Evolutionary conservation across 2,888 invertebrate species (phyloP), one percentile per base, ranked within the genome.

Genomic region (Prenolepis imparis): DNA sequence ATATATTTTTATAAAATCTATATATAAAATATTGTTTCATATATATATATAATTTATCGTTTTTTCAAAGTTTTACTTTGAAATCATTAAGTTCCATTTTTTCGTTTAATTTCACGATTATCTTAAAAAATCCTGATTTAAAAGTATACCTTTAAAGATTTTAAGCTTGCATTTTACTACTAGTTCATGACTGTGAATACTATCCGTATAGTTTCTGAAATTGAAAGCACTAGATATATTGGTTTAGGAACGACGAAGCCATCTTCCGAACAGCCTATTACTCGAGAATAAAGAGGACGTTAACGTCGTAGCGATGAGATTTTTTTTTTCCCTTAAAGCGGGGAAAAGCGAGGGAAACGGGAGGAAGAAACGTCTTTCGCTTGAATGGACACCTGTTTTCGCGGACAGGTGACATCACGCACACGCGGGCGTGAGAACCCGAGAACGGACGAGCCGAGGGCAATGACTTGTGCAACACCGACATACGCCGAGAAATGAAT

Each of bases 341-440:
- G 77, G 52, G 74, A 80, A 85, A 75, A 84, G 64, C 39, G 57
- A 63, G 77, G 32, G 61, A 52, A 39, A 73, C 61, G 48, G 15
- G 15, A 24, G 59, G 72, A 80, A 57, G 41, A 70, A 70, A 48
- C 82, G 85, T 84, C 87, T 90, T 83, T 82, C 87, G 90, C 84
- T 83, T 93, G 92, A 93, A 93, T 93, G 90, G 92, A 85, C 90
- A 91, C 91, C 92, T 92, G 93, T 89, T 92, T 91, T 89, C 89
- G 88, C 89, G 88, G 88, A 91, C 91, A 89, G 90, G 91, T 90
- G 91, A 91, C 90, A 77, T 88, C 88, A 88, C 91, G 82, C 84
- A 86, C 83, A 84, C 89, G 86, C 85, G 80, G 77, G 68, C 90
- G 89, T 89, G 90, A 89, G 90, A 90, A 89, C 80, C 84, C 83